phyloP scores from a whole-genome alignment of 2,888 invertebrate genomes.

The Hetaerina titia region DNA sequence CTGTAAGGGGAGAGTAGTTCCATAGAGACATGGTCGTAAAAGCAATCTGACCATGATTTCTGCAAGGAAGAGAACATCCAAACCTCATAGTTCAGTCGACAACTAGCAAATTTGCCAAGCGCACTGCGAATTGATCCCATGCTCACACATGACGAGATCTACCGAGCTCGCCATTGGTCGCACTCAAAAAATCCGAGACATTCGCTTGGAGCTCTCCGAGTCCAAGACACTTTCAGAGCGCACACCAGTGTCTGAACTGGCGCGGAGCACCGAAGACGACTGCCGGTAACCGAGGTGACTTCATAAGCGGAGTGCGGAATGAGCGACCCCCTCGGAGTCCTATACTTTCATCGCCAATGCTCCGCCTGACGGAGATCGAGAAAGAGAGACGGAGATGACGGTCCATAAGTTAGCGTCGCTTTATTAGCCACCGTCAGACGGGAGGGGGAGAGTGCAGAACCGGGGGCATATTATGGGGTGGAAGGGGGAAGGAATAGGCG shows the following conservation, averaged over 20 bases:
- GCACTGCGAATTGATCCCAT: neutral
- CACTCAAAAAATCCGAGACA: neutral
- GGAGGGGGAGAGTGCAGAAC: neutral
- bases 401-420: slow-evolving; percentile 37
- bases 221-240: no score
- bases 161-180: neutral
- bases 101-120: neutral
- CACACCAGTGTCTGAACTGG: neutral
- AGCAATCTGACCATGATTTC: no score
- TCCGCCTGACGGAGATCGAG: neutral
- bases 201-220: no score
- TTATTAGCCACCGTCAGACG: slow-evolving; percentile 32
- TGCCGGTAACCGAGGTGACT: neutral
- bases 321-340: neutral
- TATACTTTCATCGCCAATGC: neutral
- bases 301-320: neutral
- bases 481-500: neutral
- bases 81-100: no score
- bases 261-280: neutral
- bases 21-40: no score
- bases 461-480: neutral
- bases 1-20: no score
- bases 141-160: neutral
- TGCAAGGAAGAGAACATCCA: no score
- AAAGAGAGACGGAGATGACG: neutral